Percentiles rank a stretch among this genome's conserved stretches.
Conservation (phyloP, 2,888 invertebrate genomes). For the Acleris sparsana region DNA sequence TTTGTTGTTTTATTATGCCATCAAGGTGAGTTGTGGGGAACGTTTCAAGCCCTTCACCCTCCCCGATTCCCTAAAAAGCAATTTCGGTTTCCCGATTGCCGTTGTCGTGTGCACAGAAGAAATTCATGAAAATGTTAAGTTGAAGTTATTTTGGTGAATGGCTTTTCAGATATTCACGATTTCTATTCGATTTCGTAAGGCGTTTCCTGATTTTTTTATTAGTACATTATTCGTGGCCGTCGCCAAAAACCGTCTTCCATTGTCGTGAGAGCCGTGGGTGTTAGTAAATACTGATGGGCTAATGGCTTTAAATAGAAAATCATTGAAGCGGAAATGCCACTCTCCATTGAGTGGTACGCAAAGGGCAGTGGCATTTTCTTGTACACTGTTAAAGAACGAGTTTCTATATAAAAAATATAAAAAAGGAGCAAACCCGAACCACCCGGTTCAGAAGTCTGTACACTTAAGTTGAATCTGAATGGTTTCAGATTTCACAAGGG, state of each 20-base stretch:
- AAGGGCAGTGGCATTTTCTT: too few relatives aligned
- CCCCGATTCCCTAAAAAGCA: constrained; percentile 52
- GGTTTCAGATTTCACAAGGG: not conserved
- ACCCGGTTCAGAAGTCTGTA: not conserved
- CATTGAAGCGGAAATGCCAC: too few relatives aligned
- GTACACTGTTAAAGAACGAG: not conserved
- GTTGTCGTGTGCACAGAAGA: constrained; percentile 48
- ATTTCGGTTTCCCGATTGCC: constrained; percentile 56
- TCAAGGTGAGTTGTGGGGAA: constrained; percentile 18
- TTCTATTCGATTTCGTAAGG: constrained; percentile 41
- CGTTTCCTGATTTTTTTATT: constrained; percentile 34
- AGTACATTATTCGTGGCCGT: constrained; percentile 4
- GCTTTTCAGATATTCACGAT: constrained; percentile 43
- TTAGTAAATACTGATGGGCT: not conserved
- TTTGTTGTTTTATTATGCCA: constrained; percentile 25
- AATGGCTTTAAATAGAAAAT: not conserved
- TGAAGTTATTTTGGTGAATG: constrained; percentile 52
- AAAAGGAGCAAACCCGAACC: not conserved
- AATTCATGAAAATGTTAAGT: constrained; percentile 57
- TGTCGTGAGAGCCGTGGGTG: not conserved
- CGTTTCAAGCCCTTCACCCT: constrained; percentile 36
- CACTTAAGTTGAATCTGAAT: not conserved
- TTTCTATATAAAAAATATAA: not conserved
- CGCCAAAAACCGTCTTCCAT: not conserved
- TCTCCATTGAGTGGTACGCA: too few relatives aligned